phyloP scores from a whole-genome alignment of 1,140 invertebrate genomes.

The Ephestia elutella region DNA sequence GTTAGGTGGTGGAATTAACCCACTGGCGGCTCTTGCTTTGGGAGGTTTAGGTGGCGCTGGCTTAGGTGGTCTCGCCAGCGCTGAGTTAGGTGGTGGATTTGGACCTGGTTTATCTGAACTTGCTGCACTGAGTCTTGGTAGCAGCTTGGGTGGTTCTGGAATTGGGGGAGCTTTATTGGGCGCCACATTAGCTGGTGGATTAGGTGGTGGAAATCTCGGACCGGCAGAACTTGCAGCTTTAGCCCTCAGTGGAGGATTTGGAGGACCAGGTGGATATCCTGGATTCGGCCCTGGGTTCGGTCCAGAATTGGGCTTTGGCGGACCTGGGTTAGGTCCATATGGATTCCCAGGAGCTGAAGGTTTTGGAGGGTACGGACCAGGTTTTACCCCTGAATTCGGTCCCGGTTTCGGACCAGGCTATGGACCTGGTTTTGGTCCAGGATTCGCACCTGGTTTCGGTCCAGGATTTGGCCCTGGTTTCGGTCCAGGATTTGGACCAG shows the following conservation, averaged over 20 bases:
- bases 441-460: background rate
- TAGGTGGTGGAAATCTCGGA: background rate
- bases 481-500: background rate
- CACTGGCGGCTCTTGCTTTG: slow-evolving; percentile 1
- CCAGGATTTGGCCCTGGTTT: background rate
- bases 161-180: background rate
- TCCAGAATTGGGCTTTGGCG: background rate
- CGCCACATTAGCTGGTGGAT: background rate
- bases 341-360: too few species aligned
- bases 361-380: background rate
- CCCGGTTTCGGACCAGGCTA: background rate
- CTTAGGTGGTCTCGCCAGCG: background rate
- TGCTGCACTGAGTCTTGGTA: background rate
- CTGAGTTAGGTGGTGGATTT: background rate
- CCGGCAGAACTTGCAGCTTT: background rate
- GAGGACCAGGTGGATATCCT: background rate
- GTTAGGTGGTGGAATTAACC: background rate
- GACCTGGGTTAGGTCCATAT: background rate
- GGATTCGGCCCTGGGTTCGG: background rate
- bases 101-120: slow-evolving; percentile 5
- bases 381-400: background rate
- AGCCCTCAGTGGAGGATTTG: background rate
- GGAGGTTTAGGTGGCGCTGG: background rate
- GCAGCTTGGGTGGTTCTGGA: slow-evolving; percentile 4
- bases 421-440: background rate